Evolutionary conservation across 2,888 invertebrate species (phyloP), one percentile per base, ranked within the genome.

Genomic region (Limnephilus rhombicus): DNA sequence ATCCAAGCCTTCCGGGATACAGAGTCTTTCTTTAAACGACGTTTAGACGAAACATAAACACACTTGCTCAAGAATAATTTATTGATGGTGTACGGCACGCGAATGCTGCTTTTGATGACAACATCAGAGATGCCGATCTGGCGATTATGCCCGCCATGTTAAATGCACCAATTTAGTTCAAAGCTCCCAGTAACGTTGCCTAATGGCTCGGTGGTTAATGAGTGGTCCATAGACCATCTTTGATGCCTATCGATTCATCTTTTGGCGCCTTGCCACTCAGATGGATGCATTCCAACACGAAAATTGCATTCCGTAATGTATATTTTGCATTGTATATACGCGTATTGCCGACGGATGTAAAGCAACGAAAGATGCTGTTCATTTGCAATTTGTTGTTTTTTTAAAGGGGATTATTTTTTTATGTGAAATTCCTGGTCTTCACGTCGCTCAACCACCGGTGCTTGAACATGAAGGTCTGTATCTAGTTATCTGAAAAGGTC

Each of bases 131-230:
- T 68, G 68, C 68, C 68, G 68, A 68, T 68, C 68, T n/a, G 68
- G 4, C 68, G 68, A 68, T 68, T 68, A 68, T 68, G 68, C 24
- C 68, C 68, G 68, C 68, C 68, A 68, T 68, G 68, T 68, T 68
- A 68, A 68, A 68, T 68, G 68, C 68, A 68, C 68, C 68, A 68
- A 68, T 68, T 68, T 68, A 68, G 68, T 68, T 68, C 68, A 68
- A 68, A 68, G 68, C 68, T 68, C 68, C 68, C 24, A 18, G 68
- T 68, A 68, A 24, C 9, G 68, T 68, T 68, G 68, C 68, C 68
- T 68, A 68, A 68, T 68, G n/a, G 68, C 24, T 68, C 9, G 68
- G 68, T 68, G 68, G 68, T 68, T 68, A 68, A 68, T n/a, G 68
- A 68, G n/a, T 68, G 68, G 68, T 68, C 68, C 68, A 68, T n/a